Base-by-base conservation (phyloP, 2,113 vertebrate species). In the Marmota monax region DNA sequence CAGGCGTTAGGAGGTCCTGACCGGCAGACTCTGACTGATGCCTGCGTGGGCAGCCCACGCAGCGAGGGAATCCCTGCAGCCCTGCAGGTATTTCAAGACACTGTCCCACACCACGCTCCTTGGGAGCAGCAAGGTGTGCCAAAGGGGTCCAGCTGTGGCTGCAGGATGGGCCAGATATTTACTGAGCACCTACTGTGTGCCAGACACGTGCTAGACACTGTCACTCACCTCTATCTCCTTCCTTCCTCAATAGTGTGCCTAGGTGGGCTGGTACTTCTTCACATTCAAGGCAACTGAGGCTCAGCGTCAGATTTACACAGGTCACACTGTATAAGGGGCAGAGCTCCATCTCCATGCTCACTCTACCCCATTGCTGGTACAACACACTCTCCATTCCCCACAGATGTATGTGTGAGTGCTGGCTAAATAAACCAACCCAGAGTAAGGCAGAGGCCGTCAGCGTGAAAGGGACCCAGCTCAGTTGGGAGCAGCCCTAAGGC, bases 31-130 rank as follows among this genome's bases (percentile, higher is more conserved):
- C 34, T 37, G 65, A 25, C 56, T 67, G 58, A 73, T 1, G 22
- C 1, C 2, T 42, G 18, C 5, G 2, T 0, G 48, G 29, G n/a
- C 4, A 10, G 67, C 45, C 22, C 34, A 18, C 0, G 18, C 39
- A 4, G 25, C 34, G 22, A 4, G 37, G 90, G 5, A 79, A 39
- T 58, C 22, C 12, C 56, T 42, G 23, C 29, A 56, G 39, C 20
- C 20, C 13, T 5, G 8, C 20, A 80, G 89, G 72, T 70, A 34
- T 58, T 84, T 90, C 48, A 16, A 78, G 80, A 80, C 4, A 58
- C 14, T 3, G 9, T 87, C 61, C 23, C 9, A 53, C 27, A 32
- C 20, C 2, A 16, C 2, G 69, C 51, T 48, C 61, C 14, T 8
- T 45, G 42, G 78, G 7, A 78, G 53, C 11, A 87, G 29, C 42